Percentiles rank a stretch among this genome's conserved stretches.
These are phyloP conservation scores for Falco cherrug DNA, from an alignment of 2,797 vertebrate species.

Conservation along the genomic window DNA sequence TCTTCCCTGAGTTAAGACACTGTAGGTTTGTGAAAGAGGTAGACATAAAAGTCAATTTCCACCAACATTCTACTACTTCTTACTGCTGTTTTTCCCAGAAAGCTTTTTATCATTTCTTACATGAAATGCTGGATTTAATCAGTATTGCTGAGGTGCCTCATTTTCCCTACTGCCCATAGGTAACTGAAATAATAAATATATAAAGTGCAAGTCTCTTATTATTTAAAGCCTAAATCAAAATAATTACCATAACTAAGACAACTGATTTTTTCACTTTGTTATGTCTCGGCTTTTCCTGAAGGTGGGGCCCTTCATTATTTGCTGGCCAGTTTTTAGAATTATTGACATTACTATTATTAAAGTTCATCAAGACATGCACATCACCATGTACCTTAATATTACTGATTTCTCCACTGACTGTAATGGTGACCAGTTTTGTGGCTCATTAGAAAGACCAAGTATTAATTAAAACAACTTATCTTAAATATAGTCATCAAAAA, in stretches of 20 bases:
- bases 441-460: neutral
- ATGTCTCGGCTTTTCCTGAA: constrained; percentile 19
- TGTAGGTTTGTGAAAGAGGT: neutral
- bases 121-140: neutral
- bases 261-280: constrained; percentile 3
- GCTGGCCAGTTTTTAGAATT: constrained; percentile 5
- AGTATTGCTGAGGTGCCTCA: neutral
- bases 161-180: neutral
- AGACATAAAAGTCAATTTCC: neutral
- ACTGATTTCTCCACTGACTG: neutral
- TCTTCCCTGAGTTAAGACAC: neutral
- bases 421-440: neutral
- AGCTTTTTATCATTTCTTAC: neutral
- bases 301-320: constrained; percentile 12
- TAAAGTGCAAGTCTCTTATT: constrained; percentile 7
- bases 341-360: constrained; percentile 43
- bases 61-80: neutral
- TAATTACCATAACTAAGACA: constrained; percentile 22
- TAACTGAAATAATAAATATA: neutral
- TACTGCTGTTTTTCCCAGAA: neutral
- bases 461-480: neutral
- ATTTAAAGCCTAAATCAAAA: constrained; percentile 19
- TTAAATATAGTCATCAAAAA: neutral
- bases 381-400: neutral
- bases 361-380: neutral